Conservation (phyloP, 1,140 invertebrate species). For the Aphidius gifuensis region DNA sequence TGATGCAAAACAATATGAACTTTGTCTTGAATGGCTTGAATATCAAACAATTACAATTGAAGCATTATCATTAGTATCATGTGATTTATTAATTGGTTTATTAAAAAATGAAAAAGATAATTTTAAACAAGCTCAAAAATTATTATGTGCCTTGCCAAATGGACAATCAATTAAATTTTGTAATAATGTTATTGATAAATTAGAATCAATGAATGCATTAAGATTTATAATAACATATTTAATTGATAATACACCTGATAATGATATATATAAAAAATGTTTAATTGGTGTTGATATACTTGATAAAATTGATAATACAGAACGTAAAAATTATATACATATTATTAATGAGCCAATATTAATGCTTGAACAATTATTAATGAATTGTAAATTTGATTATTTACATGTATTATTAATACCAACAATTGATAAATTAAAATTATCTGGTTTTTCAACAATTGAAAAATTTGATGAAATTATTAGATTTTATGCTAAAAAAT, state of each 20-base stretch:
- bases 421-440: slow-evolving; percentile 31
- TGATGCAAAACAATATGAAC: slow-evolving; percentile 55
- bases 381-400: slow-evolving; percentile 71
- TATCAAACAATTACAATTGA: slow-evolving; percentile 47
- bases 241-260: slow-evolving; percentile 50
- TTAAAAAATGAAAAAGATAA: slow-evolving; percentile 38
- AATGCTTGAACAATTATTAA: slow-evolving; percentile 71
- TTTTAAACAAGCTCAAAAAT: slow-evolving; percentile 42
- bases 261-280: slow-evolving; percentile 55
- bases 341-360: slow-evolving; percentile 65
- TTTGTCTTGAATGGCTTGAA: slow-evolving; percentile 64
- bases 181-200: slow-evolving; percentile 60
- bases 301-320: slow-evolving; percentile 55
- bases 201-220: slow-evolving; percentile 62
- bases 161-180: slow-evolving; percentile 60
- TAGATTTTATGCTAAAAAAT: slow-evolving; percentile 69
- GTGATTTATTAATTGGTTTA: slow-evolving; percentile 43
- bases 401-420: slow-evolving; percentile 57
- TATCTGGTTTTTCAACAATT: slow-evolving; percentile 41
- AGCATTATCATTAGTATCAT: slow-evolving; percentile 37
- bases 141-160: slow-evolving; percentile 55
- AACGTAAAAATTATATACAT: slow-evolving; percentile 61
- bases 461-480: slow-evolving; percentile 66
- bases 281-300: slow-evolving; percentile 62
- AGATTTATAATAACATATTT: slow-evolving; percentile 63